These are phyloP conservation scores for Pyxicephalus adspersus DNA, from an alignment of 2,113 vertebrate species.

Conservation along the genomic window DNA sequence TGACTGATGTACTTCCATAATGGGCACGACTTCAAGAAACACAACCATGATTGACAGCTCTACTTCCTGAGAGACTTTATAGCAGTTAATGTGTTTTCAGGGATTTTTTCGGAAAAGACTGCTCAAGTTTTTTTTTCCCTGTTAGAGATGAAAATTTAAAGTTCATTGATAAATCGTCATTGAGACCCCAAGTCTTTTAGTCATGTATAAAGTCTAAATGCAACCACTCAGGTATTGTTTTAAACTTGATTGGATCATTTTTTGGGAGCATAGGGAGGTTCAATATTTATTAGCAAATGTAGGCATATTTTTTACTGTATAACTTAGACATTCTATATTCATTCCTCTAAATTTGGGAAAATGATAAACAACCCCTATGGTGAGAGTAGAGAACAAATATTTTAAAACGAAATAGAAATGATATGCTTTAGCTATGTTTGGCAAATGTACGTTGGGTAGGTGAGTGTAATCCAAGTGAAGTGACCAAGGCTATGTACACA, in stretches of 20 bases:
- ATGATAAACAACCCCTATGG: no score
- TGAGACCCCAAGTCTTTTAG: neutral
- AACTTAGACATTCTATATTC: no score
- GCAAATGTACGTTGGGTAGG: no score
- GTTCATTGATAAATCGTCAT: constrained; percentile 15
- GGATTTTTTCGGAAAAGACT: neutral
- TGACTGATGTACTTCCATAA: constrained; percentile 18
- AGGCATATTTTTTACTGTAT: no score
- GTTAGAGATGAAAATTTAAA: neutral
- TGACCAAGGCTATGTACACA: no score
- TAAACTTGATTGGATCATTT: constrained; percentile 7
- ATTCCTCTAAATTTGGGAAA: no score
- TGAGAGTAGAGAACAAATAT: no score
- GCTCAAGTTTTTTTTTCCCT: constrained; percentile 1
- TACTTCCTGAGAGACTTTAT: constrained; percentile 20
- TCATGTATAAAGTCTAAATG: neutral
- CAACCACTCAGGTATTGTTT: neutral
- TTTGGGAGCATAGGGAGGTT: neutral
- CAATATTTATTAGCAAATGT: no score
- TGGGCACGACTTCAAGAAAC: constrained; percentile 27
- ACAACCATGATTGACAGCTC: constrained; percentile 24
- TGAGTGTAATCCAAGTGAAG: no score
- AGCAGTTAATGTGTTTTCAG: neutral
- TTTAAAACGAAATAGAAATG: no score
- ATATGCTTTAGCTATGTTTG: no score